phyloP scores from a whole-genome alignment of 2,888 invertebrate genomes.

The Odontothrips loti region DNA sequence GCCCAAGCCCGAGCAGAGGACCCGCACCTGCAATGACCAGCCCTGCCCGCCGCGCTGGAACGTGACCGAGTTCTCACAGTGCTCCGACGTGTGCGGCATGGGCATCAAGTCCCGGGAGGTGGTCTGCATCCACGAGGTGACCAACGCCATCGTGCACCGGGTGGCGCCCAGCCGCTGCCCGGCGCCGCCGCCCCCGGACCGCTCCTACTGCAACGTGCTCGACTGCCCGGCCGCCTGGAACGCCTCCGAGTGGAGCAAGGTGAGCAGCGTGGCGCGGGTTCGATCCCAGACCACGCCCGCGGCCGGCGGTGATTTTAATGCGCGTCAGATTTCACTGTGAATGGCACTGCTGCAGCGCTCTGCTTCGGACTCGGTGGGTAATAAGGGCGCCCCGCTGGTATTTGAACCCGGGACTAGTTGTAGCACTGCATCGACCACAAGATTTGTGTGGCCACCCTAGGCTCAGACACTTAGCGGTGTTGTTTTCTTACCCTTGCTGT shows the following conservation, averaged over 20 bases:
- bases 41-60: slow-evolving; percentile 87
- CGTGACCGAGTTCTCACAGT: slow-evolving; percentile 58
- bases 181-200: slow-evolving; percentile 80
- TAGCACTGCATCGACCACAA: too few species aligned
- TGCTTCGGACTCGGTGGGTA: too few species aligned
- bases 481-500: too few species aligned
- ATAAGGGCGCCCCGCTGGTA: too few species aligned
- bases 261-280: slow-evolving; percentile 40
- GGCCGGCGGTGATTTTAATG: neutral
- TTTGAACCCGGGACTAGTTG: too few species aligned
- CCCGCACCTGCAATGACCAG: slow-evolving; percentile 88
- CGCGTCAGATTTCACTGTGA: too few species aligned
- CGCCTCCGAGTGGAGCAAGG: slow-evolving; percentile 77
- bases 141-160: slow-evolving; percentile 81
- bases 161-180: slow-evolving; percentile 94
- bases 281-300: neutral
- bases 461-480: too few species aligned
- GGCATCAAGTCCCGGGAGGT: slow-evolving; percentile 90
- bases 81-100: slow-evolving; percentile 90
- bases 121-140: slow-evolving; percentile 80
- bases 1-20: slow-evolving; percentile 82
- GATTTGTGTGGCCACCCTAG: too few species aligned
- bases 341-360: too few species aligned
- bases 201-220: slow-evolving; percentile 86
- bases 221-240: slow-evolving; percentile 92